phyloP scores from a whole-genome alignment of 2,888 invertebrate genomes.

The Ceratothoa steindachneri region DNA sequence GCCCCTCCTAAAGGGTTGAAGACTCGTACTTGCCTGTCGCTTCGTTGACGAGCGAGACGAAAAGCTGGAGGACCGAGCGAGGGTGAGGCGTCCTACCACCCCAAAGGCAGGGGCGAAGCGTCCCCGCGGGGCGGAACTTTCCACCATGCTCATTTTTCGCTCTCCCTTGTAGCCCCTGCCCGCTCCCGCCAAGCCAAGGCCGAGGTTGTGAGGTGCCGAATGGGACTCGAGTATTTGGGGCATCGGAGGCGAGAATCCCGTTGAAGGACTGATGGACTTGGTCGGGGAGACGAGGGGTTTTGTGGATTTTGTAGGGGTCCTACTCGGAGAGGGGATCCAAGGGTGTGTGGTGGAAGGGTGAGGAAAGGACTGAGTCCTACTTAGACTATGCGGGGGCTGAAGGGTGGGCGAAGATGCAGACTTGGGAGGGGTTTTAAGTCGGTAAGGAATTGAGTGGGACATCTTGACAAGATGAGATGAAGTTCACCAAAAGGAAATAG shows the following conservation, averaged over 20 bases:
- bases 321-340: conserved; percentile 14
- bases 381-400: conserved; percentile 19
- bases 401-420: not conserved
- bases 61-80: conserved; percentile 30
- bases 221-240: not conserved
- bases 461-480: too few species aligned
- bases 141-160: conserved; percentile 17
- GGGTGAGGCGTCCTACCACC: conserved; percentile 9
- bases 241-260: not conserved
- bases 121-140: conserved; percentile 24
- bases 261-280: not conserved
- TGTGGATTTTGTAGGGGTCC: not conserved
- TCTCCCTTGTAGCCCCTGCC: conserved; percentile 1
- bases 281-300: not conserved
- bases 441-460: not conserved
- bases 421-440: not conserved
- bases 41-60: conserved; percentile 18
- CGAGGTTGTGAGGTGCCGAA: not conserved
- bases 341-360: conserved; percentile 15
- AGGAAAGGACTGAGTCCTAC: conserved; percentile 20
- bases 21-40: conserved; percentile 17
- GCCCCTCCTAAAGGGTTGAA: too few species aligned
- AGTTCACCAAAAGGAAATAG: too few species aligned
- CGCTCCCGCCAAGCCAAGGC: not conserved
- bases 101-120: conserved; percentile 34